Evolutionary conservation across 2,888 invertebrate genomes (phyloP).

Genomic region (Caenorhabditis sp.): DNA sequence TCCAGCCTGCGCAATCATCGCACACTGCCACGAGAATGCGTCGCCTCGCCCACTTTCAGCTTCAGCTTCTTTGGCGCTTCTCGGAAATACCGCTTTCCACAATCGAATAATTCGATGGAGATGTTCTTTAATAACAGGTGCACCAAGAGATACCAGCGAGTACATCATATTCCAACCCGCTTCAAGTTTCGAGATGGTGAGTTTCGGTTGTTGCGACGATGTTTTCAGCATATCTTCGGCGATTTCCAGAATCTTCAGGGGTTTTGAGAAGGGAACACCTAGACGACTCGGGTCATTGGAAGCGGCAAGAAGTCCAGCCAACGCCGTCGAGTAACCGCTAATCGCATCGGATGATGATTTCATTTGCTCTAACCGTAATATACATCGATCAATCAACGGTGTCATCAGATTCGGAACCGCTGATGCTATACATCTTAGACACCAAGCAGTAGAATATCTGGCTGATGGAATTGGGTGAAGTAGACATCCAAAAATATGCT

Average conservation of each 20-base stretch:
- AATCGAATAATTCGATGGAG: constrained; percentile 90
- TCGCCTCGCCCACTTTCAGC: constrained; percentile 84
- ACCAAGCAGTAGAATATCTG: constrained; percentile 90
- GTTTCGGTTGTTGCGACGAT: constrained; percentile 92
- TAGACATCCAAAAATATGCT: constrained; percentile 84
- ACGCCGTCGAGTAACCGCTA: constrained; percentile 86
- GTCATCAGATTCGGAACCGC: constrained; percentile 94
- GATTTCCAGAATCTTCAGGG: constrained; percentile 85
- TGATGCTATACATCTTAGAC: constrained; percentile 80
- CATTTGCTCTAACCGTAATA: constrained; percentile 81
- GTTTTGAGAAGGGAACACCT: constrained; percentile 94
- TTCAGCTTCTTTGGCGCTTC: constrained; percentile 93
- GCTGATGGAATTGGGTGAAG: constrained; percentile 94
- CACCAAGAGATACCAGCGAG: constrained; percentile 91
- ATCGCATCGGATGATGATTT: constrained; percentile 82
- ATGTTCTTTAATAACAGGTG: constrained; percentile 72
- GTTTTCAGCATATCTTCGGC: constrained; percentile 94
- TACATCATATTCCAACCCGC: constrained; percentile 97
- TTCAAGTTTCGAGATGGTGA: constrained; percentile 92
- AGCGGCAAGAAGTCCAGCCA: constrained; percentile 83
- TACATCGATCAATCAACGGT: constrained; percentile 83
- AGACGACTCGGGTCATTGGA: constrained; percentile 87
- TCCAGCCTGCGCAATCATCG: constrained; percentile 92
- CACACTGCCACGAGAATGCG: constrained; percentile 92
- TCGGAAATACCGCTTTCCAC: constrained; percentile 97